Evolutionary conservation across 2,888 invertebrate genomes (phyloP).

Genomic region (Lissocephala sabroskyi): DNA sequence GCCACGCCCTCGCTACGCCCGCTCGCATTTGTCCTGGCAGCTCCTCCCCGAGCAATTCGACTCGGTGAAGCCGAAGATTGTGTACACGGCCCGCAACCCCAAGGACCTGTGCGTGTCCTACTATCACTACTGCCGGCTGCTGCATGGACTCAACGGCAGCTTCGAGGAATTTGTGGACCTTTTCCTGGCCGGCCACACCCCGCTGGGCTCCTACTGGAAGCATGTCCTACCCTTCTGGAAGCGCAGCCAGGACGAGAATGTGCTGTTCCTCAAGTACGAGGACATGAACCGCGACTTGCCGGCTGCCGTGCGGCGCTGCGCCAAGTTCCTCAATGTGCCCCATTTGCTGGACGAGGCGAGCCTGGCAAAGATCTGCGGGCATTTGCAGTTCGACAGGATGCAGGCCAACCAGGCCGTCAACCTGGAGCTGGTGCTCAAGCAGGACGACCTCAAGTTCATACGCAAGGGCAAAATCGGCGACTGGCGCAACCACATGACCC

Average conservation of each 20-base stretch:
- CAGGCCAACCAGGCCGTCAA: slow-evolving; percentile 86
- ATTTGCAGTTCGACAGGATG: slow-evolving; percentile 88
- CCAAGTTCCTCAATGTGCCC: slow-evolving; percentile 74
- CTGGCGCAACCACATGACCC: slow-evolving; percentile 83
- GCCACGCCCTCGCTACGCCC: slow-evolving; percentile 82
- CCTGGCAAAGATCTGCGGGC: slow-evolving; percentile 79
- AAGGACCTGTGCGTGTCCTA: slow-evolving; percentile 93
- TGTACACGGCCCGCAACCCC: slow-evolving; percentile 91
- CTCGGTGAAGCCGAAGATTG: slow-evolving; percentile 83
- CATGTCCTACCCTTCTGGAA: slow-evolving; percentile 82
- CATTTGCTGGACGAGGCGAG: slow-evolving; percentile 79
- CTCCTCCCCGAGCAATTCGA: slow-evolving; percentile 80
- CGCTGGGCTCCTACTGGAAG: slow-evolving; percentile 78
- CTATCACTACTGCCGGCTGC: slow-evolving; percentile 84
- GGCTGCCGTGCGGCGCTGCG: slow-evolving; percentile 79
- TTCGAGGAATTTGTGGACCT: slow-evolving; percentile 85
- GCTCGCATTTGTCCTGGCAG: slow-evolving; percentile 83
- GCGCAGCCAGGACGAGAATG: slow-evolving; percentile 79
- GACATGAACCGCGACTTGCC: slow-evolving; percentile 84
- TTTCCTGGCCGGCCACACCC: slow-evolving; percentile 79
- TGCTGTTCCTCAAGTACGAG: slow-evolving; percentile 86
- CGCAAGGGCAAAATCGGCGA: slow-evolving; percentile 86
- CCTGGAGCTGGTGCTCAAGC: slow-evolving; percentile 76
- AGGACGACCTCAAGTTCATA: slow-evolving; percentile 77
- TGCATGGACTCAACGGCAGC: slow-evolving; percentile 78